Evolutionary conservation across 2,113 vertebrate genomes (phyloP).

Genomic region (Thamnophis sirtalis): DNA sequence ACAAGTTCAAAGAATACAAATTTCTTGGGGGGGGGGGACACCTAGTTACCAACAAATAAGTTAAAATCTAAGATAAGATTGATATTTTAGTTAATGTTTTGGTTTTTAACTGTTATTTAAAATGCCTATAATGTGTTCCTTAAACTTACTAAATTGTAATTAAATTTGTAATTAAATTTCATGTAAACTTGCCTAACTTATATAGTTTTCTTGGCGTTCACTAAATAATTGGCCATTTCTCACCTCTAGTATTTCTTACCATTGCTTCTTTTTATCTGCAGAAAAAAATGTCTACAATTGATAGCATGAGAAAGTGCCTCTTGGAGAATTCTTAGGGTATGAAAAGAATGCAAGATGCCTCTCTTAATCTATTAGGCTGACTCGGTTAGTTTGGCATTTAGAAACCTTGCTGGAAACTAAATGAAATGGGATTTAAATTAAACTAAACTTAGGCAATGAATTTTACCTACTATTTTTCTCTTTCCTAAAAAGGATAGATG

Average conservation of each 20-base stretch:
- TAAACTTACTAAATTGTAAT: background rate
- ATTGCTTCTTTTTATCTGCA: background rate
- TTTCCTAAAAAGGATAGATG: background rate
- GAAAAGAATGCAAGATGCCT: background rate
- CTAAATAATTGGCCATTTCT: background rate
- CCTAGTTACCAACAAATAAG: background rate
- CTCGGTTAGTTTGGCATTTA: background rate
- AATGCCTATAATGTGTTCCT: background rate
- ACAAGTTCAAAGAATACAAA: background rate
- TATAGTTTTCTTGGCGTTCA: background rate
- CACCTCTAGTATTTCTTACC: background rate
- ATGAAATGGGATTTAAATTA: background rate
- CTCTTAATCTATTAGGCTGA: background rate
- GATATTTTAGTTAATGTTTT: background rate
- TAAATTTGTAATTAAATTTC: background rate
- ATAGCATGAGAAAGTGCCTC: background rate
- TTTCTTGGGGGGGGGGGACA: rapidly evolving
- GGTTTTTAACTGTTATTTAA: background rate
- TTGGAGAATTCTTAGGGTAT: background rate
- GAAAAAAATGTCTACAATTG: background rate
- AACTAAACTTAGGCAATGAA: background rate
- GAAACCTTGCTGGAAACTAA: background rate
- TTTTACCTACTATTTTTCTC: background rate
- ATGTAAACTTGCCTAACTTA: background rate
- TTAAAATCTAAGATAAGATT: background rate